phyloP scores from a whole-genome alignment of 2,797 vertebrate genomes.

The Saxicola maurus region DNA sequence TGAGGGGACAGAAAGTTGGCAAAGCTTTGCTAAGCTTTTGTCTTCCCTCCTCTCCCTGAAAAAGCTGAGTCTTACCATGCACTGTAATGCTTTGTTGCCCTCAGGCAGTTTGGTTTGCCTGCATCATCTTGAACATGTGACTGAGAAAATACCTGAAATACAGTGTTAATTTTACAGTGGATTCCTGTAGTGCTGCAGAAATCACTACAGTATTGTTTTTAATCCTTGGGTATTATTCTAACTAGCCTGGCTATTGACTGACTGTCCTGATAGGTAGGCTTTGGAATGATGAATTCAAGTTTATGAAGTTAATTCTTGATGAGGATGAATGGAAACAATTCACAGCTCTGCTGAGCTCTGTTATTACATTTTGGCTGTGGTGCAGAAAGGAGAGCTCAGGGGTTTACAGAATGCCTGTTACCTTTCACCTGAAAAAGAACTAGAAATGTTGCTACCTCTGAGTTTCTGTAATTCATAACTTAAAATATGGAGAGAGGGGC shows the following conservation, averaged over 20 bases:
- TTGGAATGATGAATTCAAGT: conserved; percentile 52
- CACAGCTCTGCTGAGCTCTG: conserved; percentile 59
- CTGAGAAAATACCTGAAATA: neutral
- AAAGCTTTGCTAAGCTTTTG: neutral
- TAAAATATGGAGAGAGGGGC: neutral
- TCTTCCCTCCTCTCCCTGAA: neutral
- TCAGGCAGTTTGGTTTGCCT: neutral
- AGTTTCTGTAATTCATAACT: neutral
- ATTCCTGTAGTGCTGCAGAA: neutral
- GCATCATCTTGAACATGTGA: neutral
- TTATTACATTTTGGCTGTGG: conserved; percentile 44
- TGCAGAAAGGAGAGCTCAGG: conserved; percentile 8
- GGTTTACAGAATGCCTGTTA: conserved; percentile 14
- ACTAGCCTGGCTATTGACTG: neutral
- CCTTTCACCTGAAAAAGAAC: conserved; percentile 18
- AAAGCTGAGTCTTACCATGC: neutral
- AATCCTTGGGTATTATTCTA: neutral
- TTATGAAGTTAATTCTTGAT: conserved; percentile 58
- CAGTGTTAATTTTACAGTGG: neutral
- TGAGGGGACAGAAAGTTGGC: neutral
- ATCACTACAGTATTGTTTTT: neutral
- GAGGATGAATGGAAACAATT: conserved; percentile 68
- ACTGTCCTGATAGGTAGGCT: neutral
- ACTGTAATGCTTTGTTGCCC: neutral
- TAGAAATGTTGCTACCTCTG: conserved; percentile 12